Evolutionary conservation across 2,113 vertebrate genomes (phyloP), one percentile per base, ranked within the genome.

Genomic region (Paralichthys olivaceus): DNA sequence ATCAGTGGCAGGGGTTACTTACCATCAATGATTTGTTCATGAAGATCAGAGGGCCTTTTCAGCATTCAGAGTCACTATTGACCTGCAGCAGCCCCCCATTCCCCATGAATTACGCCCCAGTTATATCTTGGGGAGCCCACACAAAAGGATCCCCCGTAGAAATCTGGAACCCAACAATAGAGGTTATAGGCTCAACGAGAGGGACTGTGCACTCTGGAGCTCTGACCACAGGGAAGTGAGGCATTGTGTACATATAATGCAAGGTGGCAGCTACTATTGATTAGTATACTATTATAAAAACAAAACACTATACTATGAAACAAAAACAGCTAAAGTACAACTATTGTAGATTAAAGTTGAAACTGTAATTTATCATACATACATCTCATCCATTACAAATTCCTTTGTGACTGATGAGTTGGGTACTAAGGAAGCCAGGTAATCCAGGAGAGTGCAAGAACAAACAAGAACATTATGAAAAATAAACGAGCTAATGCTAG

Each of bases 31-130:
- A 94, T 92, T 93, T 93, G 75, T 91, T 94, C 93, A 74, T 91
- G 93, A 92, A 93, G 93, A 95, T 93, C 94, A 95, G 81, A 88
- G 90, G 88, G 66, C 70, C 81, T 89, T 89, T 93, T 86, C 85
- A 92, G 77, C 71, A 92, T 91, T 87, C 43, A 90, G 85, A 88
- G 90, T 89, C 87, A 86, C 84, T 88, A 81, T 90, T 93, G 94
- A 93, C 93, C 92, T 73, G 84, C 89, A 89, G 73, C 84, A 89
- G 84, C 79, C 85, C 86, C 85, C 92, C 94, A 93, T 93, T 90
- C 92, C 92, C 83, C 88, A 86, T 82, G 90, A 87, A 86, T 87
- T 88, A 94, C 37, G 28, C 66, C 81, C 70, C 65, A 85, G 83
- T 86, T 83, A 84, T 87, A 87, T 85, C 77, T 86, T 84, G 77